phyloP scores from a whole-genome alignment of 2,797 vertebrate genomes.

The Rhynchonycteris naso region DNA sequence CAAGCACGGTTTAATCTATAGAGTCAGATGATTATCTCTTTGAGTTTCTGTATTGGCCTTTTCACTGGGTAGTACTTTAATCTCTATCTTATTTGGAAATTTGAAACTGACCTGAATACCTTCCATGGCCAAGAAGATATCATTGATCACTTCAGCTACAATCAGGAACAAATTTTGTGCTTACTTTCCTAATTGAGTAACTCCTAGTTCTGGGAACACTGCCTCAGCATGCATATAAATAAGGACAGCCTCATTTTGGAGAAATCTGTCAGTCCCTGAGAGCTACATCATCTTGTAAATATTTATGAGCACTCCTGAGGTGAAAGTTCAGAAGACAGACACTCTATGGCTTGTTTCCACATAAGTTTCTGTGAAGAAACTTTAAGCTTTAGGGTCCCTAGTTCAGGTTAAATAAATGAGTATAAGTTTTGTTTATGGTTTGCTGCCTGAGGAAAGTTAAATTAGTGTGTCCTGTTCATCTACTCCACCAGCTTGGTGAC shows the following conservation, averaged over 20 bases:
- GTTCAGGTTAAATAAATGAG: not conserved
- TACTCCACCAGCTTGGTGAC: not conserved
- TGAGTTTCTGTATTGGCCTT: not conserved
- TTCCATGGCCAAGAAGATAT: not conserved
- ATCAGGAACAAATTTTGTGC: not conserved
- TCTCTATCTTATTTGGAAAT: not conserved
- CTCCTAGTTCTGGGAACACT: not conserved
- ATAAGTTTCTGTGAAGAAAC: not conserved
- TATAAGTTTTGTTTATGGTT: not conserved
- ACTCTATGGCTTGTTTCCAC: not conserved
- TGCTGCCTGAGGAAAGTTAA: not conserved
- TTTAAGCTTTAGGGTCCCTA: not conserved
- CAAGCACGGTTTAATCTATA: not conserved
- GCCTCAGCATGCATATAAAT: not conserved
- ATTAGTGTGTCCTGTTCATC: not conserved
- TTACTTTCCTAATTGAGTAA: not conserved
- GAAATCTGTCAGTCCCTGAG: conserved; percentile 31
- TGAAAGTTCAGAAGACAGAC: not conserved
- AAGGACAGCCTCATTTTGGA: not conserved
- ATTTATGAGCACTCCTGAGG: not conserved
- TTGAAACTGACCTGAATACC: not conserved
- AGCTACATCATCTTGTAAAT: conserved; percentile 16
- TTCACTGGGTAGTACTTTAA: not conserved
- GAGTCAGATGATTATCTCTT: not conserved
- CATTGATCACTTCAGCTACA: conserved; percentile 7